Base-by-base conservation (phyloP, 2,888 invertebrate genomes). In the Coenonympha arcania region DNA sequence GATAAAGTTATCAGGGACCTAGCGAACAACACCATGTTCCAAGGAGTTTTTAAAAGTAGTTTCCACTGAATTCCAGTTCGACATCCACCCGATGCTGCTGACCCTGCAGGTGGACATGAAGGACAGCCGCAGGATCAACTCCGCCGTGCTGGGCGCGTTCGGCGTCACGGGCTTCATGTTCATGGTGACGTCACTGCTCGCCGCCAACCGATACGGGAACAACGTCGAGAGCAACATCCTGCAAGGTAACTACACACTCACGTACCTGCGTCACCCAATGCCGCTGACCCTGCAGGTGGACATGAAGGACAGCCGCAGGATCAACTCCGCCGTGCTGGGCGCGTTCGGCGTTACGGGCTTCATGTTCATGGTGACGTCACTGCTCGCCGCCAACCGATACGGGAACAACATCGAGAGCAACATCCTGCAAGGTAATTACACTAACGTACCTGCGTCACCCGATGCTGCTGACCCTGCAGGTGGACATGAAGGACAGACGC, bases 101-200 rank as follows among this genome's bases (percentile, higher is more conserved):
- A 96, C 96, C 0, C 91, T 97, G 42, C 96, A 96, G 82, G 93
- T 95, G 56, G 96, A 97, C 72, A 97, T 97, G 96, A 89, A 89
- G 55, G 89, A 93, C 55, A 93, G 93, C 57, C 79, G 87, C 1
- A 89, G 92, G 63, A 91, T 96, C 56, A 89, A 91, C 59, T 85
- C 87, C 63, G 93, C 95, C 0, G 90, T 95, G 0, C 62, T 92
- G 1, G 80, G 89, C 6, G 93, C 92, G 6, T 95, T 94, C 71
- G 56, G 66, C 85, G 89, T 88, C 42, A 90, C 91, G 0, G 88
- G 90, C 9, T 62, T 78, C 6, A 86, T 94, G 77, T 93, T 92
- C 62, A 81, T 88, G 0, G 69, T 92, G 47, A 92, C 91, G 0
- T 82, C 91, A 0, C 64, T 88, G 1, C 76, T 93, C 4, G 90